A percentile compares a stretch with the other conserved stretches of the same genome.
Conservation (phyloP, 2,113 vertebrate genomes). For the Loxodonta africana region DNA sequence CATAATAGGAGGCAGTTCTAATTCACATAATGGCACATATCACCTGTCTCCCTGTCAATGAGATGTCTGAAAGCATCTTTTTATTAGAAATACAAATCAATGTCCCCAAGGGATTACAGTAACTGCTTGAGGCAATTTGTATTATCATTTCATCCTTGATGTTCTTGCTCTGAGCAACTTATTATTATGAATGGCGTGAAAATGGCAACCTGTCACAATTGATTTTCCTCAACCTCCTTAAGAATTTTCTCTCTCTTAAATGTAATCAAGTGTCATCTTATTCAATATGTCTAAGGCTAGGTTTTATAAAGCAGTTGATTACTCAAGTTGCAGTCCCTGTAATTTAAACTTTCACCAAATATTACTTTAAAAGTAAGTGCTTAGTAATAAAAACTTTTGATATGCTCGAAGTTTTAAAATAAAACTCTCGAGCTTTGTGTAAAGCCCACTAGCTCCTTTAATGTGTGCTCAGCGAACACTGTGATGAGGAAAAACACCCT, state of each 20-base stretch:
- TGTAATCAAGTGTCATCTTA: constrained; percentile 82
- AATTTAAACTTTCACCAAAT: constrained; percentile 75
- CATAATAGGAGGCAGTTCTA: constrained; percentile 80
- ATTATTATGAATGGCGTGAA: constrained; percentile 88
- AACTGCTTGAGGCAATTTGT: constrained; percentile 86
- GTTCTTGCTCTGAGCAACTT: constrained; percentile 86
- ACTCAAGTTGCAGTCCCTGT: constrained; percentile 64
- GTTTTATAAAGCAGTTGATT: constrained; percentile 73
- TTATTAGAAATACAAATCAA: constrained; percentile 91
- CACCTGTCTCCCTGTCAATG: constrained; percentile 85
- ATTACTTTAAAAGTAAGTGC: constrained; percentile 65
- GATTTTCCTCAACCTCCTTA: constrained; percentile 81
- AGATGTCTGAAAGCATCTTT: constrained; percentile 89
- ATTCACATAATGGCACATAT: constrained; percentile 85
- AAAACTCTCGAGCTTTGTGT: not conserved
- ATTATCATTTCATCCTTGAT: constrained; percentile 88
- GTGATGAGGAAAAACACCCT: not conserved
- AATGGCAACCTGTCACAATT: constrained; percentile 89
- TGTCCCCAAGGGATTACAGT: constrained; percentile 86
- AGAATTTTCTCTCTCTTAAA: constrained; percentile 80
- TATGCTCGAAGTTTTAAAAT: constrained; percentile 76
- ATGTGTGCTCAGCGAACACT: not conserved
- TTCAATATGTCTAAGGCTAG: constrained; percentile 76
- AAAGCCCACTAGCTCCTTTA: not conserved
- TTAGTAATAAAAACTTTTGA: constrained; percentile 73